A percentile compares a stretch with the other conserved stretches of the same genome.
Conservation (phyloP, 2,888 invertebrate species). For the Sclerodermus sp. region DNA sequence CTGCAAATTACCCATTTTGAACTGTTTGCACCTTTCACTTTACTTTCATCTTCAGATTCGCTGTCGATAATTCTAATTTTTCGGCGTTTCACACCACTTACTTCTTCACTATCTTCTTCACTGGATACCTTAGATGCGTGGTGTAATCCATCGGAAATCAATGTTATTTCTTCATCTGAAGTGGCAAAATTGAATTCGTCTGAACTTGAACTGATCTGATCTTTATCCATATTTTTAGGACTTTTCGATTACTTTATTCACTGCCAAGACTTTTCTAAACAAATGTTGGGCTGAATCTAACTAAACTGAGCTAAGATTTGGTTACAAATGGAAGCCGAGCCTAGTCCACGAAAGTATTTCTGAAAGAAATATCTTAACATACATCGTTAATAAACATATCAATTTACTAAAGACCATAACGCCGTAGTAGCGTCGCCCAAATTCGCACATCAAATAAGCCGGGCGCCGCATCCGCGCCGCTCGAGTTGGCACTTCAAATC, state of each 20-base stretch:
- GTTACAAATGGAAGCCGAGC: conserved; percentile 11
- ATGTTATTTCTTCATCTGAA: conserved; percentile 11
- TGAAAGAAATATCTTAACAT: conserved; percentile 14
- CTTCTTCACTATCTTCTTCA: conserved; percentile 15
- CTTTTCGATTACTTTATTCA: conserved; percentile 9
- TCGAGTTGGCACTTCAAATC: conserved; percentile 9
- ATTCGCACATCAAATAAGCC: too few species aligned
- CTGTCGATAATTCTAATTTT: conserved; percentile 19
- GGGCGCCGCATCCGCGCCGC: conserved; percentile 3
- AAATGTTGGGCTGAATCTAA: too few species aligned
- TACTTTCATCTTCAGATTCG: conserved; percentile 10
- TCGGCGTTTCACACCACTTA: conserved; percentile 13
- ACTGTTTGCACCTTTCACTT: conserved; percentile 17
- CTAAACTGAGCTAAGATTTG: too few species aligned
- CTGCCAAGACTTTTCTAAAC: conserved; percentile 14
- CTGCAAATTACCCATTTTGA: conserved; percentile 18
- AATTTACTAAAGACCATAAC: conserved; percentile 10
- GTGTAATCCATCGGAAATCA: conserved; percentile 15
- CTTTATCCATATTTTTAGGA: conserved; percentile 15
- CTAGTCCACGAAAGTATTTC: conserved; percentile 15
- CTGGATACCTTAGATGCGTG: conserved; percentile 14
- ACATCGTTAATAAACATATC: conserved; percentile 14
- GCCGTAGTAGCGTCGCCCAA: background rate
- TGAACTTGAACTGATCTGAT: conserved; percentile 18
- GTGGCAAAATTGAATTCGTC: conserved; percentile 14